Percentiles rank a stretch among this genome's conserved stretches.
phyloP scores from a whole-genome alignment of 2,797 vertebrate species.

The Naso thynnoides region DNA sequence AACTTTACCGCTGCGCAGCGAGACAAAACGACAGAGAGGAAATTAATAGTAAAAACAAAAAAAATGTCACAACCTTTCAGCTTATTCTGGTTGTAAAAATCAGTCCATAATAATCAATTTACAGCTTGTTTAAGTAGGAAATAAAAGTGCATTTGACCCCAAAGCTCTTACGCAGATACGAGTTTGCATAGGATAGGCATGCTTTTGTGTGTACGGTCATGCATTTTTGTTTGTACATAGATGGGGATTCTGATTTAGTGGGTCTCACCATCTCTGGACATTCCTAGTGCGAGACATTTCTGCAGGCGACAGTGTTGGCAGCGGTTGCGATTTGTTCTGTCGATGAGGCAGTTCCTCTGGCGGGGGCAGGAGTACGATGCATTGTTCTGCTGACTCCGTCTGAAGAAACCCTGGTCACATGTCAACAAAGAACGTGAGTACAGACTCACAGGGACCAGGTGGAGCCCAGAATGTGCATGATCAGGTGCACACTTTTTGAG shows the following conservation, averaged over 20 bases:
- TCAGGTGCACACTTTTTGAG: neutral
- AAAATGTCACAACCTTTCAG: neutral
- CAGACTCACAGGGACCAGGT: neutral
- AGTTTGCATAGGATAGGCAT: neutral
- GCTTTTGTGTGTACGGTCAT: neutral
- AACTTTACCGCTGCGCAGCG: conserved; percentile 94
- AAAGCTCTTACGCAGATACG: no score
- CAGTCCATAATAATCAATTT: neutral
- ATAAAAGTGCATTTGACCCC: neutral
- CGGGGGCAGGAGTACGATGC: conserved; percentile 98
- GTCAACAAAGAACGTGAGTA: conserved; percentile 29
- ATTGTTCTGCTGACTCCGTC: conserved; percentile 99
- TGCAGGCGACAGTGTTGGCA: conserved; percentile 99
- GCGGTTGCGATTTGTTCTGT: conserved; percentile 99
- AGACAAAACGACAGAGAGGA: conserved; percentile 33
- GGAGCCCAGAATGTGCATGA: neutral
- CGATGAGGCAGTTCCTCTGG: conserved; percentile 99
- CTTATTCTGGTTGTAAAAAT: neutral
- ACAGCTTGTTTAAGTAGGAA: no score
- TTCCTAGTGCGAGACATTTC: conserved; percentile 99
- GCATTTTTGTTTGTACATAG: neutral
- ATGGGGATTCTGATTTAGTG: neutral
- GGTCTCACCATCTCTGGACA: conserved; percentile 98
- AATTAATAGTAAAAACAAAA: neutral
- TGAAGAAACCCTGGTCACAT: conserved; percentile 93